These are phyloP conservation scores for Chaetodon auriga DNA, from an alignment of 2,113 vertebrate species.

Conservation along the genomic window DNA sequence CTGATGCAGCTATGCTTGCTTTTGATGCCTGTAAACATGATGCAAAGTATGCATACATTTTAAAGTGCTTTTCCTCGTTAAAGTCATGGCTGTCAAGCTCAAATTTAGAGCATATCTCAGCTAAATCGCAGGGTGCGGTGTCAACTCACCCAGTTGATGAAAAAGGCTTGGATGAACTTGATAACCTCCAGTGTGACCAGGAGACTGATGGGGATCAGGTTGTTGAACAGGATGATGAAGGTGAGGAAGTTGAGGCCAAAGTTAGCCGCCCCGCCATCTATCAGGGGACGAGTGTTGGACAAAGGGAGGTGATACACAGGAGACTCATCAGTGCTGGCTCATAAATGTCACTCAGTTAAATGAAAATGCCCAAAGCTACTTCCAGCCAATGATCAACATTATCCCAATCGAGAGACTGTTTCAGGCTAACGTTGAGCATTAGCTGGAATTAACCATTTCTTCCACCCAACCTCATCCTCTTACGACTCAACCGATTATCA, in stretches of 20 bases:
- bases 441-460: constrained; percentile 78
- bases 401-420: constrained; percentile 68
- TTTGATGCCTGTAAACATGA: not conserved
- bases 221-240: constrained; percentile 99
- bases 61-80: not conserved
- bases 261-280: constrained; percentile 97
- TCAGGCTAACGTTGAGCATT: constrained; percentile 76
- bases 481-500: constrained; percentile 69
- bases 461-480: constrained; percentile 79
- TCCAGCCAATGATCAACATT: constrained; percentile 77
- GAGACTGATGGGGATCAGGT: constrained; percentile 98
- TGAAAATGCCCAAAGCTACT: constrained; percentile 77
- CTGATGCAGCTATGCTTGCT: not conserved
- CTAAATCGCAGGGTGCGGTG: no score
- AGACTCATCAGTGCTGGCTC: constrained; percentile 55
- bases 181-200: constrained; percentile 98
- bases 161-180: constrained; percentile 98
- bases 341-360: constrained; percentile 37
- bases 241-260: constrained; percentile 99
- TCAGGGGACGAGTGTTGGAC: constrained; percentile 73
- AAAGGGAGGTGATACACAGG: constrained; percentile 71
- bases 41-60: not conserved
- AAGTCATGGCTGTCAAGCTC: no score
- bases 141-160: constrained; percentile 98
- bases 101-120: not conserved